Conservation (phyloP, 1,140 invertebrate species). For the Drosophila parabipectinata region DNA sequence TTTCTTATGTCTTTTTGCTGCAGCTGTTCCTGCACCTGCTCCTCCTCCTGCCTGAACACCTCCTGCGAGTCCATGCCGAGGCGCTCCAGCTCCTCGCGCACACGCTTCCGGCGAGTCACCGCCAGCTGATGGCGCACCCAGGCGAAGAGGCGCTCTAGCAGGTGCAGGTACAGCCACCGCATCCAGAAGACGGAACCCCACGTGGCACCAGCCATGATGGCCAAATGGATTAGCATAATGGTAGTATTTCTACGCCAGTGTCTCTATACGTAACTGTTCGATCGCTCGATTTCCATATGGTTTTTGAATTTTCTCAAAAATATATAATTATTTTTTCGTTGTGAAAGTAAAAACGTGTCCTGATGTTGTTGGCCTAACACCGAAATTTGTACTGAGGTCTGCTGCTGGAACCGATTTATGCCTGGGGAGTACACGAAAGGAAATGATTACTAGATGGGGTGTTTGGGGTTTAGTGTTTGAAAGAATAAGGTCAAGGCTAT, state of each 20-base stretch:
- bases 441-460: background rate
- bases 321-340: too few species aligned
- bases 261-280: too few species aligned
- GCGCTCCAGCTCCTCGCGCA: background rate
- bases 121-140: conserved; percentile 28
- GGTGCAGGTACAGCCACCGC: conserved; percentile 20
- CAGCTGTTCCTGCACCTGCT: background rate
- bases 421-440: background rate
- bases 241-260: too few species aligned
- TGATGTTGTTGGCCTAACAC: background rate
- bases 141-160: conserved; percentile 39
- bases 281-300: too few species aligned
- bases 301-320: too few species aligned
- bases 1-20: too few species aligned
- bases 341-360: background rate
- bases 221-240: too few species aligned
- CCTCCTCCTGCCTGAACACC: background rate
- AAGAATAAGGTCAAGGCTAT: background rate
- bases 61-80: background rate
- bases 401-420: background rate
- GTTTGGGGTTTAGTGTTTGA: background rate
- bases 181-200: conserved; percentile 17
- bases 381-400: background rate
- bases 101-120: background rate
- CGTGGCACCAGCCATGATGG: background rate